phyloP scores from a whole-genome alignment of 64 coral and sea anemone genomes.

The Trachythela sp. region DNA sequence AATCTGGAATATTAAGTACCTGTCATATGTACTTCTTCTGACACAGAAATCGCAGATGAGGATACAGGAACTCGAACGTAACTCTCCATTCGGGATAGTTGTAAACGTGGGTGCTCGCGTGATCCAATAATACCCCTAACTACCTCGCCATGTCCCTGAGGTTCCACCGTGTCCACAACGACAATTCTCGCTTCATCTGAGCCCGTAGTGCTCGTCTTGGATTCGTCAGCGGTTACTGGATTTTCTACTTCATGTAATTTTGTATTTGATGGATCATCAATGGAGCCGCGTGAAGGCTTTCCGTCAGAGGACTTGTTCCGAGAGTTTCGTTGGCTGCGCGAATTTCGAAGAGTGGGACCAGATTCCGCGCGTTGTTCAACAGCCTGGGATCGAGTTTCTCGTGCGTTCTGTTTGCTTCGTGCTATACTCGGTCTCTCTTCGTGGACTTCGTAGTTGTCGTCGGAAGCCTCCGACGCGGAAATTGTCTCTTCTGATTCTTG shows the following conservation, averaged over 20 bases:
- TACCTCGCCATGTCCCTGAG: not conserved
- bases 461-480: slow-evolving; percentile 19
- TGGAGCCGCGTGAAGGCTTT: not conserved
- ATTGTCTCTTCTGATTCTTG: slow-evolving; percentile 9
- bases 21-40: not conserved
- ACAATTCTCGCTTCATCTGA: not conserved
- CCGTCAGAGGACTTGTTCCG: not conserved
- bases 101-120: not conserved
- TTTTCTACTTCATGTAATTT: not conserved
- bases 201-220: not conserved
- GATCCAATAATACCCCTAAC: not conserved
- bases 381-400: slow-evolving; percentile 10
- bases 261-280: not conserved
- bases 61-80: not conserved
- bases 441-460: not conserved
- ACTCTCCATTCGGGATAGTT: not conserved
- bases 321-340: not conserved
- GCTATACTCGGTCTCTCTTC: not conserved
- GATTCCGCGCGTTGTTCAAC: not conserved
- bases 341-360: not conserved
- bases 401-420: not conserved
- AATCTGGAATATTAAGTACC: not conserved
- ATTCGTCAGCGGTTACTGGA: not conserved
- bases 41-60: not conserved
- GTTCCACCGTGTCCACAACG: not conserved